Conservation (phyloP, 2,888 invertebrate genomes). For the Pristionchus arcanus region DNA sequence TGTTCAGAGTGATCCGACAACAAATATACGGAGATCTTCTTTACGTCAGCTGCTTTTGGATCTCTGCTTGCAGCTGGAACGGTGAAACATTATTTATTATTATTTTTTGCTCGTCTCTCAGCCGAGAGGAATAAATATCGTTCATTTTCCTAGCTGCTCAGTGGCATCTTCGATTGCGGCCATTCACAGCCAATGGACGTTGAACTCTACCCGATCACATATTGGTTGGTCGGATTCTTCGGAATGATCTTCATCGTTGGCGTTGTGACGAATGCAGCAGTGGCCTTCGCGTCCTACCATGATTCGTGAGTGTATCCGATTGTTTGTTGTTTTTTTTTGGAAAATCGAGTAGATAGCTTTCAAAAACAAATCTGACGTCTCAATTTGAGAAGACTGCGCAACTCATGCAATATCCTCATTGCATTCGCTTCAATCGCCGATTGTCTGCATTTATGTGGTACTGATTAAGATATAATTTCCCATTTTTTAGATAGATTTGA, state of each 20-base stretch:
- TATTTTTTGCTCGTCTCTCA: no score
- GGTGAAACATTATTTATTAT: no score
- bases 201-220: background rate
- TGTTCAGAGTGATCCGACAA: background rate
- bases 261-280: background rate
- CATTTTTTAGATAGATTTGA: no score
- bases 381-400: constrained; percentile 30
- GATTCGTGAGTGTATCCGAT: background rate
- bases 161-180: background rate
- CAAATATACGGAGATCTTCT: no score
- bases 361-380: background rate
- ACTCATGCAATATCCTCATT: constrained; percentile 13
- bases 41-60: no score
- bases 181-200: background rate
- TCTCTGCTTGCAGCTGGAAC: no score
- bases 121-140: no score
- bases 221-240: background rate
- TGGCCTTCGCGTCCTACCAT: background rate
- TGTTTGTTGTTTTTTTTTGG: background rate
- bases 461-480: no score
- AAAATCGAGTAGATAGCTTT: background rate
- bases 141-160: no score
- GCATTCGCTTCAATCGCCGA: background rate
- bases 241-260: background rate
- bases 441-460: background rate